Percentiles rank a stretch among this genome's conserved stretches.
Evolutionary conservation across 2,888 invertebrate species (phyloP).

Genomic region (Hypercompe scribonia): DNA sequence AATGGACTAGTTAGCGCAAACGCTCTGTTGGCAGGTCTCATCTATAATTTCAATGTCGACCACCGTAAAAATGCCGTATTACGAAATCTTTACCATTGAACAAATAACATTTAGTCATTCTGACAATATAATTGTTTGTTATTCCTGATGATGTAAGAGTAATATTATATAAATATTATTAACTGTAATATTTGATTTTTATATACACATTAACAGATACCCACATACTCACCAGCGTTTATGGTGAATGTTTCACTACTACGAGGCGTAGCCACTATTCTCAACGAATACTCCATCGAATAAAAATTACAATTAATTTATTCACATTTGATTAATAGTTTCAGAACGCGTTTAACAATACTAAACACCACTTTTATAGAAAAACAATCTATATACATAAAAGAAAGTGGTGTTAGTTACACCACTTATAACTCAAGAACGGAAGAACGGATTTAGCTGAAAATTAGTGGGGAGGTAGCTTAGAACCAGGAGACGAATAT

Average conservation of each 20-base stretch:
- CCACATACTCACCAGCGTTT: background rate
- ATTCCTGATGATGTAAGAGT: conserved; percentile 33
- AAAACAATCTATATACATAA: too few relatives aligned
- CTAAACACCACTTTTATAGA: too few relatives aligned
- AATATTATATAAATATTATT: conserved; percentile 47
- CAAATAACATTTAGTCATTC: conserved; percentile 60
- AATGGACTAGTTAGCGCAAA: conserved; percentile 45
- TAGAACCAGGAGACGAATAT: too few relatives aligned
- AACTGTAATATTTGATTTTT: conserved; percentile 49
- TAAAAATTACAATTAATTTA: background rate
- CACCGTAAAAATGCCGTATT: conserved; percentile 65
- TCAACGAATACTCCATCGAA: background rate
- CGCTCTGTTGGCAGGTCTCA: conserved; percentile 39
- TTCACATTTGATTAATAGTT: background rate
- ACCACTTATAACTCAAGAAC: too few relatives aligned
- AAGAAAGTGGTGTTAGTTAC: too few relatives aligned
- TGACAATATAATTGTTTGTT: conserved; percentile 61
- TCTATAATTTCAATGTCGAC: conserved; percentile 69
- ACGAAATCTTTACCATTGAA: conserved; percentile 59
- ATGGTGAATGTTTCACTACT: background rate
- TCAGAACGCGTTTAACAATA: background rate
- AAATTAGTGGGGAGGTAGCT: too few relatives aligned
- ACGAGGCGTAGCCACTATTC: background rate
- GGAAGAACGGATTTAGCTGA: too few relatives aligned
- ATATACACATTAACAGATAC: conserved; percentile 22